Evolutionary conservation across 2,113 vertebrate genomes (phyloP).

Genomic region (Pluvianellus socialis): DNA sequence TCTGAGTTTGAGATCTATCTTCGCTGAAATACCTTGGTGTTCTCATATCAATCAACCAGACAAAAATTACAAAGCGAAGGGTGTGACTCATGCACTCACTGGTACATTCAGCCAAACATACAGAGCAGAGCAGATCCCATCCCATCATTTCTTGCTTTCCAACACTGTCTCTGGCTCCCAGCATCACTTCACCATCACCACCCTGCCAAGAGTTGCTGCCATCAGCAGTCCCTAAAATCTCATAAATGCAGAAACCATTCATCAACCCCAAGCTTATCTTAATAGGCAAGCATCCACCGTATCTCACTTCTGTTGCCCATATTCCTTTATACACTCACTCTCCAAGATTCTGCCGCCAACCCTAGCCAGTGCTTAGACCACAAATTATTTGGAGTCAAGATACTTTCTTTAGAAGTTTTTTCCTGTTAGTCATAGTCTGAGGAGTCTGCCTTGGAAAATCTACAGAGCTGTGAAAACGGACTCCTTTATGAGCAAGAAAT

Average conservation of each 20-base stretch:
- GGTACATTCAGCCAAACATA: conserved; percentile 18
- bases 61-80: not conserved
- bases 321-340: not conserved
- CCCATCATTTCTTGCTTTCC: not conserved
- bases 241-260: not conserved
- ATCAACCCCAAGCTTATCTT: not conserved
- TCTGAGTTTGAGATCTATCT: not conserved
- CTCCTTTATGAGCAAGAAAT: not conserved
- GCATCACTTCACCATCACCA: not conserved
- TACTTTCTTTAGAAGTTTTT: not conserved
- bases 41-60: conserved; percentile 28
- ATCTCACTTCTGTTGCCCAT: not conserved
- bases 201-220: not conserved
- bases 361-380: not conserved
- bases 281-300: not conserved
- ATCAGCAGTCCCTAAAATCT: not conserved
- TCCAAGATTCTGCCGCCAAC: not conserved
- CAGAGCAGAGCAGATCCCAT: not conserved
- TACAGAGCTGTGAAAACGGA: not conserved
- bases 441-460: not conserved
- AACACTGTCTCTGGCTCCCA: conserved; percentile 1
- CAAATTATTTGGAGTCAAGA: not conserved
- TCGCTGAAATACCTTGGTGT: not conserved
- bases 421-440: not conserved
- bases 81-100: not conserved